Evolutionary conservation across 1,140 invertebrate species (phyloP).

Genomic region (Gryllus bimaculatus): DNA sequence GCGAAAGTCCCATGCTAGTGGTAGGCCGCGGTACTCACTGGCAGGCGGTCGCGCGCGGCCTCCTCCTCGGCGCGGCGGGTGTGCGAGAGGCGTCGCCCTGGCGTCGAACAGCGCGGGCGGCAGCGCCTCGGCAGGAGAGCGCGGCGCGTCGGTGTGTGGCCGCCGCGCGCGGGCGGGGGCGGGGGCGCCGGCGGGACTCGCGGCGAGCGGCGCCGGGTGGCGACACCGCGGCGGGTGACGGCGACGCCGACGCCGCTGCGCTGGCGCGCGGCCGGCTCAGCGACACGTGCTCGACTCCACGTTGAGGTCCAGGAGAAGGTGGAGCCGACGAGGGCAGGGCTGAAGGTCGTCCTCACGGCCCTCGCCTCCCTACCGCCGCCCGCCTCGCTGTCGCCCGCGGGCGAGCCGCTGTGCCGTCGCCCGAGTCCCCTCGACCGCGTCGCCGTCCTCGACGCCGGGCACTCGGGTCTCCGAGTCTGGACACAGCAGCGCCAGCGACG

Average conservation of each 20-base stretch:
- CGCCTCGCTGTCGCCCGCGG: too few relatives aligned
- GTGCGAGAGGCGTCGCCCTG: slow-evolving; percentile 56
- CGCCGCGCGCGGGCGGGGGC: slow-evolving; percentile 69
- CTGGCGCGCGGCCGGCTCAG: slow-evolving; percentile 35
- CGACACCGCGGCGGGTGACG: slow-evolving; percentile 57
- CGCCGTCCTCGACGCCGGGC: slow-evolving; percentile 28
- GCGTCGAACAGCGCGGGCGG: slow-evolving; percentile 49
- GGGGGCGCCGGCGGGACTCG: slow-evolving; percentile 58
- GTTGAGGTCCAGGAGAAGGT: slow-evolving; percentile 57
- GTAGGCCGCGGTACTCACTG: too few relatives aligned
- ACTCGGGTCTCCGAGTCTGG: slow-evolving; percentile 47
- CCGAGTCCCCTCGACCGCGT: slow-evolving; percentile 22
- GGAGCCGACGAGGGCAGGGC: slow-evolving; percentile 46
- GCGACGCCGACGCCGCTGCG: slow-evolving; percentile 64
- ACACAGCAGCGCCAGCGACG: slow-evolving; percentile 12
- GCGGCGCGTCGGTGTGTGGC: slow-evolving; percentile 61
- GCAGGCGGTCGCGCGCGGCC: slow-evolving; percentile 35
- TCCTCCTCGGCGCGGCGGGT: slow-evolving; percentile 62
- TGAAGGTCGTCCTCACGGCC: slow-evolving; percentile 11
- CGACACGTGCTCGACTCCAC: slow-evolving; percentile 51
- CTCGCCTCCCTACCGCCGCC: too few relatives aligned
- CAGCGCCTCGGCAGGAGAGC: slow-evolving; percentile 50
- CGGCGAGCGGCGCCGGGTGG: slow-evolving; percentile 63
- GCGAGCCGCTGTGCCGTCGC: too few relatives aligned
- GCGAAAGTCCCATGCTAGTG: too few relatives aligned